Conservation (phyloP, 2,113 vertebrate species). For the Capreolus pygargus region DNA sequence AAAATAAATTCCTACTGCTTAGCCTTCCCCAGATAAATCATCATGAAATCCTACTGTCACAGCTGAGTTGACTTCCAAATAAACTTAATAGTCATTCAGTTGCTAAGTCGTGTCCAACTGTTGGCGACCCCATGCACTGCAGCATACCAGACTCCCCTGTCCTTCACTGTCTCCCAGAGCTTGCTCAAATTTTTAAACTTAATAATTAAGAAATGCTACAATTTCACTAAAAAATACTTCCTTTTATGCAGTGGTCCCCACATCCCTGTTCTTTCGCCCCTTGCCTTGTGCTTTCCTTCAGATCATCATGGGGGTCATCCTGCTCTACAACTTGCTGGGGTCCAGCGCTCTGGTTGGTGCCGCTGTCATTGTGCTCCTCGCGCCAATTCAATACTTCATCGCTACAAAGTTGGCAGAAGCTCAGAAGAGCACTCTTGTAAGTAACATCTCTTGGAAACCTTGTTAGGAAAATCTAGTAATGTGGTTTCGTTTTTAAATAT, state of each 20-base stretch:
- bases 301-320: constrained; percentile 98
- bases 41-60: neutral
- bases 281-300: constrained; percentile 62
- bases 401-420: constrained; percentile 95
- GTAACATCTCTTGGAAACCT: constrained; percentile 59
- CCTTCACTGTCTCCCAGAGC: neutral
- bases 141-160: neutral
- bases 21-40: neutral
- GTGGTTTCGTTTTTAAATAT: neutral
- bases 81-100: neutral
- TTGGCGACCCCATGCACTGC: neutral
- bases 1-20: neutral
- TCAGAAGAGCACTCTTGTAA: constrained; percentile 95
- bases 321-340: constrained; percentile 91
- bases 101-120: neutral
- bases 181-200: neutral
- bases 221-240: neutral
- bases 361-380: constrained; percentile 92
- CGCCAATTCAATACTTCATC: constrained; percentile 96
- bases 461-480: neutral
- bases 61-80: constrained; percentile 7
- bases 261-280: neutral
- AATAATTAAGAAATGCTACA: neutral
- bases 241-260: neutral
- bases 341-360: constrained; percentile 92